phyloP scores from a whole-genome alignment of 1,140 invertebrate genomes.

The Lepidurus arcticus region DNA sequence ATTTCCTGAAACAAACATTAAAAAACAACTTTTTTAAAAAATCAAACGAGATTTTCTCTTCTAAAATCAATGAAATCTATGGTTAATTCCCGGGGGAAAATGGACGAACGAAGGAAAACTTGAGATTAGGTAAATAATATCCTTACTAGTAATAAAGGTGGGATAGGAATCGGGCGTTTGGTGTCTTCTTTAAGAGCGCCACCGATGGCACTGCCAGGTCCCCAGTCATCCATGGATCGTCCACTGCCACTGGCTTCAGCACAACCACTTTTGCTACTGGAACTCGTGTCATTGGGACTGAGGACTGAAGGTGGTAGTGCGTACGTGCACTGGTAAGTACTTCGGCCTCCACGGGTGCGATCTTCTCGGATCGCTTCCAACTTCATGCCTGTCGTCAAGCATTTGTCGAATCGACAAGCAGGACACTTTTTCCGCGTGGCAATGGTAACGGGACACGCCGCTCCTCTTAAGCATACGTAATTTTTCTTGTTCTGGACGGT shows the following conservation, averaged over 20 bases:
- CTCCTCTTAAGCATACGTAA: constrained; percentile 86
- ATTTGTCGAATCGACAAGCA: constrained; percentile 94
- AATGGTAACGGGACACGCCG: constrained; percentile 83
- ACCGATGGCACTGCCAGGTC: constrained; percentile 15
- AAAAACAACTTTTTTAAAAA: not conserved
- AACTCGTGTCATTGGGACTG: constrained; percentile 28
- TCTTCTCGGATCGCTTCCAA: constrained; percentile 94
- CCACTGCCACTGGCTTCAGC: constrained; percentile 10
- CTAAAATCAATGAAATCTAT: not conserved
- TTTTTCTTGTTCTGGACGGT: constrained; percentile 97
- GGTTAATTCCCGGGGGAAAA: not conserved
- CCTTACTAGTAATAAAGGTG: constrained; percentile 26
- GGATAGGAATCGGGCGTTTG: constrained; percentile 16
- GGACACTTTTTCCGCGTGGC: constrained; percentile 94
- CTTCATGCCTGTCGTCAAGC: constrained; percentile 93
- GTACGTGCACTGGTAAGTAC: constrained; percentile 90
- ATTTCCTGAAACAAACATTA: constrained; percentile 56
- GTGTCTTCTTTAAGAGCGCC: constrained; percentile 22
- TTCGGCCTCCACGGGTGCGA: constrained; percentile 85
- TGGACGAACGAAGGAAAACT: not conserved
- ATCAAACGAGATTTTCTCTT: too few relatives aligned
- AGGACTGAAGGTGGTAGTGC: constrained; percentile 59
- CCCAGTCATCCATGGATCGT: not conserved
- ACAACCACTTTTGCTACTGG: not conserved
- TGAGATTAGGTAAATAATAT: not conserved